Conservation (phyloP, 2,797 vertebrate genomes). For the Cryptoprocta ferox region DNA sequence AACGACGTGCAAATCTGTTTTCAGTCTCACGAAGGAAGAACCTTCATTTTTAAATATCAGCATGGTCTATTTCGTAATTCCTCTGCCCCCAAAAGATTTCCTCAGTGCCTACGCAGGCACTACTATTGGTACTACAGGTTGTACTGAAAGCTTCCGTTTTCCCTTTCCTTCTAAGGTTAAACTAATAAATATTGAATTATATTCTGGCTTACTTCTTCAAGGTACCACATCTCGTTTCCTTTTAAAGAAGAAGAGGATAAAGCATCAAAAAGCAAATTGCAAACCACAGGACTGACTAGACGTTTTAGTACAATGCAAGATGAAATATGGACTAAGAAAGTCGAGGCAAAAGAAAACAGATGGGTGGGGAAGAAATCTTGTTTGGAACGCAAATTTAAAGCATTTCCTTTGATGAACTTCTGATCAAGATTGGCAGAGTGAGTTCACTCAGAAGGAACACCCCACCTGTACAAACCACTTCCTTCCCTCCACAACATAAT, state of each 20-base stretch:
- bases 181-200: not conserved
- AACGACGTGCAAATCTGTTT: not conserved
- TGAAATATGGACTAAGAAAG: not conserved
- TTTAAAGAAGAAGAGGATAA: not conserved
- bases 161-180: not conserved
- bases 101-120: not conserved
- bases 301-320: not conserved
- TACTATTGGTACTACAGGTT: not conserved
- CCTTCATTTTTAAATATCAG: not conserved
- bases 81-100: not conserved
- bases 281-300: not conserved
- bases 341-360: not conserved
- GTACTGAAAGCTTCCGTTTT: not conserved
- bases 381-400: constrained; percentile 30
- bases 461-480: not conserved
- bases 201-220: not conserved
- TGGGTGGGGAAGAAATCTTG: not conserved
- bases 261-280: not conserved
- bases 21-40: not conserved
- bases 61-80: not conserved
- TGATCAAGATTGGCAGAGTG: not conserved
- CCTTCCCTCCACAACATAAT: not conserved
- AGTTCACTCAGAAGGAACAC: not conserved
- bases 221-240: not conserved
- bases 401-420: not conserved